Evolutionary conservation across 2,113 vertebrate genomes (phyloP).

Genomic region (Eulemur rufifrons): DNA sequence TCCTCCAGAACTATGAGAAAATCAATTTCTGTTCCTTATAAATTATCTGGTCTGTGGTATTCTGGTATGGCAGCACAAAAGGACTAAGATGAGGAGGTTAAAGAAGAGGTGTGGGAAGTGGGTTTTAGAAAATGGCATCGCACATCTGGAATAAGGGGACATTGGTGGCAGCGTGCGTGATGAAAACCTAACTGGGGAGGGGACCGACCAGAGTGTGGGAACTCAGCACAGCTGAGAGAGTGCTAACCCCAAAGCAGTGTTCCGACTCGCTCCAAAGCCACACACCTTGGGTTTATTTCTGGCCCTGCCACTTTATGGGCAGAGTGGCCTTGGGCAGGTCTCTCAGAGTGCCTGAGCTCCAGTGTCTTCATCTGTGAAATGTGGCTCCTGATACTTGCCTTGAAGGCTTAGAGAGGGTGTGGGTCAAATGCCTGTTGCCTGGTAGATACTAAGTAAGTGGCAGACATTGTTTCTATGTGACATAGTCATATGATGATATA

Average conservation of each 20-base stretch:
- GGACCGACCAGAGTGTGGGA: background rate
- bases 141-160: background rate
- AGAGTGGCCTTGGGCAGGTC: background rate
- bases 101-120: background rate
- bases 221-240: background rate
- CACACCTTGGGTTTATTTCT: background rate
- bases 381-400: background rate
- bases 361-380: background rate
- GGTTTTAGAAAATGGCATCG: background rate
- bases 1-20: background rate
- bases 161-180: accelerated
- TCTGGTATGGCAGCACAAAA: background rate
- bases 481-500: background rate
- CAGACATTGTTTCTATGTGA: background rate
- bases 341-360: background rate
- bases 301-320: background rate
- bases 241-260: too few relatives aligned
- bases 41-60: background rate
- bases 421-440: background rate
- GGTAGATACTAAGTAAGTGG: background rate
- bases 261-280: background rate
- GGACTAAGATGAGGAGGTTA: background rate
- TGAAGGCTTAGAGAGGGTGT: background rate
- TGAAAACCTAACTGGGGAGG: background rate
- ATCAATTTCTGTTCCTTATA: background rate